phyloP scores from a whole-genome alignment of 2,888 invertebrate genomes.

The Glomeris marginata region DNA sequence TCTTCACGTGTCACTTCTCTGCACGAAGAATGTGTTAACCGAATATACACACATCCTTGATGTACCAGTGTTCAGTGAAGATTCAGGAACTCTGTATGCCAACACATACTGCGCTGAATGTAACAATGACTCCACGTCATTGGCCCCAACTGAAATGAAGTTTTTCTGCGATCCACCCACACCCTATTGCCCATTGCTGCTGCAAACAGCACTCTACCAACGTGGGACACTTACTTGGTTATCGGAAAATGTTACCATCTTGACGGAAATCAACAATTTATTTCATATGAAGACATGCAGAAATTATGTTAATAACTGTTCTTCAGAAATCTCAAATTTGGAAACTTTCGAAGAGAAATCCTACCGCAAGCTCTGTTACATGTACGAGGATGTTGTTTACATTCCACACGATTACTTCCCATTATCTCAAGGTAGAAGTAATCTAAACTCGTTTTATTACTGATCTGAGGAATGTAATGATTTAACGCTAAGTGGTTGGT shows the following conservation, averaged over 20 bases:
- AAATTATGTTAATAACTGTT: too few species aligned
- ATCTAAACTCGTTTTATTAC: too few species aligned
- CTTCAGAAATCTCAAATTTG: too few species aligned
- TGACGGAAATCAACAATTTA: too few species aligned
- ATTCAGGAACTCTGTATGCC: slow-evolving; percentile 20
- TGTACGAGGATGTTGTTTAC: slow-evolving; percentile 26
- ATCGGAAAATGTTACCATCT: too few species aligned
- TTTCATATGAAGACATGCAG: too few species aligned
- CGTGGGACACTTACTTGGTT: neutral
- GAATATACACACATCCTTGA: slow-evolving; percentile 20
- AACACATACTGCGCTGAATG: slow-evolving; percentile 25
- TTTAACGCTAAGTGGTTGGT: slow-evolving; percentile 15
- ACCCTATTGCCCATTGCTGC: neutral
- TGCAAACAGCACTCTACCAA: neutral
- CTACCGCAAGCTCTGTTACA: slow-evolving; percentile 23
- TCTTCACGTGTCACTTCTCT: too few species aligned
- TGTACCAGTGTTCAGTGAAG: slow-evolving; percentile 21
- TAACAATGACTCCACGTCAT: slow-evolving; percentile 18
- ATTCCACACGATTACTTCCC: slow-evolving; percentile 25
- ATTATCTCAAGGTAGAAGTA: slow-evolving; percentile 29
- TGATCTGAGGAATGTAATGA: too few species aligned
- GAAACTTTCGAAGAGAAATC: slow-evolving; percentile 16
- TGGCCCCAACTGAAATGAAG: too few species aligned
- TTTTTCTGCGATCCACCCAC: neutral
- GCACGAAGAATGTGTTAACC: neutral